phyloP scores from a whole-genome alignment of 2,888 invertebrate species.

The Psococerastis gibbosa region DNA sequence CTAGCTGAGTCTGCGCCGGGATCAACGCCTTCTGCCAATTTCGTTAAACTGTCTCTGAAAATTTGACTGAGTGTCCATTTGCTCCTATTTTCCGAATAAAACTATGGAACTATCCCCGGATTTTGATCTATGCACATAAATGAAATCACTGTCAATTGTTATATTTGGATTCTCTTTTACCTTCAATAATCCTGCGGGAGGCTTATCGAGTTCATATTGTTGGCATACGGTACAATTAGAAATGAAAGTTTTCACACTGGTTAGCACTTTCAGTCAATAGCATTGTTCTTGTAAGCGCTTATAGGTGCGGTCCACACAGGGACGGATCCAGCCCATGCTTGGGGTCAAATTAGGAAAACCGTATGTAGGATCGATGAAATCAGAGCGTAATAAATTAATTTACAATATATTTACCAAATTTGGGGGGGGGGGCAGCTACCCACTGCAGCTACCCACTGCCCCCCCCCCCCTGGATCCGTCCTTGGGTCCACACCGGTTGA shows the following conservation, averaged over 20 bases:
- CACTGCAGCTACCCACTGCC: no score
- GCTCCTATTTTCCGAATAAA: constrained; percentile 19
- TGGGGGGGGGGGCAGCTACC: no score
- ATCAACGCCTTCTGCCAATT: no score
- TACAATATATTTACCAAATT: no score
- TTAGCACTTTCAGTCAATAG: constrained; percentile 18
- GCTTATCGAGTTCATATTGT: constrained; percentile 12
- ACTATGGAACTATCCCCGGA: constrained; percentile 9
- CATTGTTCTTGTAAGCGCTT: constrained; percentile 11
- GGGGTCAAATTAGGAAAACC: no score
- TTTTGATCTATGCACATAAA: constrained; percentile 16
- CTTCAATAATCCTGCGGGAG: constrained; percentile 13
- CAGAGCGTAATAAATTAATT: no score
- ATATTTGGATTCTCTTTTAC: constrained; percentile 5
- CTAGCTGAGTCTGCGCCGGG: no score
- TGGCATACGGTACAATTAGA: constrained; percentile 15
- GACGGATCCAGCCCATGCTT: no score
- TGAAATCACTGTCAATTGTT: not conserved
- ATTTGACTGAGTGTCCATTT: constrained; percentile 18
- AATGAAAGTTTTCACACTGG: constrained; percentile 15
- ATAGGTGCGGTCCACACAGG: not conserved
- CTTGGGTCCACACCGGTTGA: no score
- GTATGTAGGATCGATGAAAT: no score
- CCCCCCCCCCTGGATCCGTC: no score
- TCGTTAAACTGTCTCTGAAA: no score